Conservation (phyloP, 2,797 vertebrate species). For the Sorex maritimensis region DNA sequence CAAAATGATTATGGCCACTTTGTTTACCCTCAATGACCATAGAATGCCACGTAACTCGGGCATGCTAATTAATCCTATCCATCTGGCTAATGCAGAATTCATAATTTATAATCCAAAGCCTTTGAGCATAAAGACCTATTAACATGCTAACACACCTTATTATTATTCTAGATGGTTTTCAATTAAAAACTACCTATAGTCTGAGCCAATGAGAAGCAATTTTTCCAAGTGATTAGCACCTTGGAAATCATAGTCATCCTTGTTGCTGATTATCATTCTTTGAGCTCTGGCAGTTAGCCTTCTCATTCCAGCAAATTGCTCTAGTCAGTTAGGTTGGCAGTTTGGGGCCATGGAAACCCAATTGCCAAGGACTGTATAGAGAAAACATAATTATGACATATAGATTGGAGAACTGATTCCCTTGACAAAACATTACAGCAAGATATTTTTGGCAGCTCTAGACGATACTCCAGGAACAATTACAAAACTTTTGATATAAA, state of each 20-base stretch:
- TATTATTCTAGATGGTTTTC: slow-evolving; percentile 78
- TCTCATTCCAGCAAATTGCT: slow-evolving; percentile 76
- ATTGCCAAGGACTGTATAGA: slow-evolving; percentile 63
- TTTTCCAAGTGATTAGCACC: slow-evolving; percentile 85
- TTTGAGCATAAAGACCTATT: slow-evolving; percentile 84
- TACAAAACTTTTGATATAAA: slow-evolving; percentile 45
- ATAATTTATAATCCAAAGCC: slow-evolving; percentile 87
- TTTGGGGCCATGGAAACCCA: slow-evolving; percentile 44
- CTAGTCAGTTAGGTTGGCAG: slow-evolving; percentile 48
- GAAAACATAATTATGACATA: slow-evolving; percentile 73
- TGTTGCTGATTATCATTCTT: slow-evolving; percentile 83
- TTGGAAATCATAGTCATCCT: slow-evolving; percentile 79
- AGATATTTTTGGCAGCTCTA: slow-evolving; percentile 57
- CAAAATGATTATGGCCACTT: slow-evolving; percentile 68
- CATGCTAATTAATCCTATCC: slow-evolving; percentile 86
- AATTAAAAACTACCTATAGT: slow-evolving; percentile 78
- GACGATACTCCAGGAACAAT: slow-evolving; percentile 24
- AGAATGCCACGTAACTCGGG: slow-evolving; percentile 84
- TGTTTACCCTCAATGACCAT: slow-evolving; percentile 65
- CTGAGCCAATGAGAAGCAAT: slow-evolving; percentile 75
- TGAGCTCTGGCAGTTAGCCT: slow-evolving; percentile 73
- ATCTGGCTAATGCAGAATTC: slow-evolving; percentile 86
- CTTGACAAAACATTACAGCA: slow-evolving; percentile 62
- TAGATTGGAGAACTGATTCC: slow-evolving; percentile 60
- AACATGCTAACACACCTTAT: slow-evolving; percentile 85